Base-by-base conservation (phyloP, 2,113 vertebrate species). In the Nematolebias whitei region DNA sequence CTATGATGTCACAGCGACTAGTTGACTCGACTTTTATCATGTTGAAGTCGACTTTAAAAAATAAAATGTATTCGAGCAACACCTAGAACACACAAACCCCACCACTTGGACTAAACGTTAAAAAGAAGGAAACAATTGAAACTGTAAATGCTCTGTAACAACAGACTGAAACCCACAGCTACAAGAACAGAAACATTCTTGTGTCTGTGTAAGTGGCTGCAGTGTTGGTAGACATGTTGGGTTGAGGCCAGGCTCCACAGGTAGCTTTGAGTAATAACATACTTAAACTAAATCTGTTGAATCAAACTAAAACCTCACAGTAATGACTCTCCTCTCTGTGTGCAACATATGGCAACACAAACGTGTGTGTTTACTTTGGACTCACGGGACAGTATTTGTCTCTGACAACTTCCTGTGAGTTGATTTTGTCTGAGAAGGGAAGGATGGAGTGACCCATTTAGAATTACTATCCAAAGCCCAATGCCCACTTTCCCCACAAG, bases 391-490 rank as follows among this genome's bases (percentile, higher is more conserved):
- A 4, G 52, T 48, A 10, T 44, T 52, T 50, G 38, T 62, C 60
- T 59, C 35, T 73, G 83, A 88, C 66, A 54, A 80, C 72, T 69
- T 87, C 79, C 63, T 76, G 67, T 63, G 47, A 73, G 77, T 76
- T 76, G 41, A 74, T 79, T 87, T 71, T 57, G 84, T 73, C 80
- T 82, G 78, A 76, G 81, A 86, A 85, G 73, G 79, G 80, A 88
- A 83, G 71, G 74, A 81, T 89, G 65, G 55, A 32, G 70, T 87
- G 74, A 67, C 86, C 68, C 41, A 72, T 78, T 72, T 68, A 57
- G 72, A 68, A 57, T 78, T 80, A 69, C 77, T 71, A 78, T 75
- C 82, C 77, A 73, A 71, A 84, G 64, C 76, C 38, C 8, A 79
- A 53, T 78, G 53, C 57, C 84, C 50, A 55, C 63, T 81, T 81